Conservation (phyloP, 2,888 invertebrate species). For the Oscheius sp. region DNA sequence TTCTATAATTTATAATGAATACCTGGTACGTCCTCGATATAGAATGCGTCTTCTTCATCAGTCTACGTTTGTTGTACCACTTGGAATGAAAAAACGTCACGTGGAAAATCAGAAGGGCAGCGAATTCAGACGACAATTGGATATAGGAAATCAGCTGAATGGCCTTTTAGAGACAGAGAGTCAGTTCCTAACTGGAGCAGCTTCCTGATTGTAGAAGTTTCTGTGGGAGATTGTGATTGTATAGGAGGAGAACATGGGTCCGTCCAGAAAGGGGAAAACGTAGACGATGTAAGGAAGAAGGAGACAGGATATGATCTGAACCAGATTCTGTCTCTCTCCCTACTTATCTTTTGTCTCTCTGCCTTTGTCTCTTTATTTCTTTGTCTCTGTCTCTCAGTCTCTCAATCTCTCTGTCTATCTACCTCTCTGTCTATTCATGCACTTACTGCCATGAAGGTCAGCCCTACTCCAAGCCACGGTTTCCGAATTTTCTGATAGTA, state of each 20-base stretch:
- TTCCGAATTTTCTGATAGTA: background rate
- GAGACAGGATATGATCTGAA: conserved; percentile 3
- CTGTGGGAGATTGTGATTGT: conserved; percentile 23
- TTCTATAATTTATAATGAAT: background rate
- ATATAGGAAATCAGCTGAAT: conserved; percentile 11
- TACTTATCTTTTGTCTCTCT: too few species aligned
- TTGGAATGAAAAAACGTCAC: conserved; percentile 5
- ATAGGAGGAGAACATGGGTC: conserved; percentile 21
- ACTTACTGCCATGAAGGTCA: background rate
- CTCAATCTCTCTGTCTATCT: too few species aligned
- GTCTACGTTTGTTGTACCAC: conserved; percentile 15
- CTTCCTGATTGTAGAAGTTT: background rate
- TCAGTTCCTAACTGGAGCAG: conserved; percentile 3
- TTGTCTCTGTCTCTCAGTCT: too few species aligned
- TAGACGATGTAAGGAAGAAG: conserved; percentile 8
- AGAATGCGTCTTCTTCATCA: conserved; percentile 14
- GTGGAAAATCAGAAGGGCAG: conserved; percentile 7
- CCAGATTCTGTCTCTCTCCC: too few species aligned
- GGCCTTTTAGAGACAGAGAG: background rate
- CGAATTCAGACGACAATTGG: conserved; percentile 13
- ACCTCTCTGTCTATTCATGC: too few species aligned
- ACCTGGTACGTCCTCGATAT: conserved; percentile 15
- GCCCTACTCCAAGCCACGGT: background rate
- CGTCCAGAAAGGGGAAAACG: conserved; percentile 14
- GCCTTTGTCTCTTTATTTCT: too few species aligned